Base-by-base conservation (phyloP, 2,888 invertebrate species). In the Eristalis intricaria region DNA sequence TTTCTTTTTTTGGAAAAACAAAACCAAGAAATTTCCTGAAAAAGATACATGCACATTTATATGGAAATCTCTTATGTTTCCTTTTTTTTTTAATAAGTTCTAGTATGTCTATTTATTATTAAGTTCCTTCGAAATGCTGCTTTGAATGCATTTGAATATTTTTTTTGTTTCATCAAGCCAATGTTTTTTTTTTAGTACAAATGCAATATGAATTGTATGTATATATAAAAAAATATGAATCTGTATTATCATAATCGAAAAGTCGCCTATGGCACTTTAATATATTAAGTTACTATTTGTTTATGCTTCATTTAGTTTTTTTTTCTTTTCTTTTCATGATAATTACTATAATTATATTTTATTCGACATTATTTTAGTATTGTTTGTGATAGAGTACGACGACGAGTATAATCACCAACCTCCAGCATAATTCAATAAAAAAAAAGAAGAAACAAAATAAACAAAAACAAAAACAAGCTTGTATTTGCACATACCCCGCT, bases 181-280 rank as follows among this genome's bases (percentile, higher is more conserved):
- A 76, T 60, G 56, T 75, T 71, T 63, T 78, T 71, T 63, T 78
- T 73, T 74, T 87, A 87, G 79, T 87, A 87, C 87, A 87, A 87
- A 87, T 84, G 87, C 84, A 87, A 80, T 87, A 80, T 80, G 84
- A 87, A 79, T 84, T 80, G 79, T 87, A 84, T 87, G 84, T 87
- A 87, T 87, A 84, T 87, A 87, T 87, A 87, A 87, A 87, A 86
- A 87, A 87, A 87, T 87, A 87, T 87, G 83, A 83, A 80, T 83
- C 78, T 86, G 73, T 81, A 77, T 79, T 65, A 74, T 26, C 26
- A 26, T 50, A 74, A 75, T 87, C 76, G 73, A 87, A 60, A 87
- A 87, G 87, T 84, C 84, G 87, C 87, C 87, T 87, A 87, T 87
- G 87, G 87, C 87, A 87, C 87, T 87, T 84, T 58, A 38, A 71